Conservation (phyloP, 1,140 invertebrate genomes). For the Fopius arisanus region DNA sequence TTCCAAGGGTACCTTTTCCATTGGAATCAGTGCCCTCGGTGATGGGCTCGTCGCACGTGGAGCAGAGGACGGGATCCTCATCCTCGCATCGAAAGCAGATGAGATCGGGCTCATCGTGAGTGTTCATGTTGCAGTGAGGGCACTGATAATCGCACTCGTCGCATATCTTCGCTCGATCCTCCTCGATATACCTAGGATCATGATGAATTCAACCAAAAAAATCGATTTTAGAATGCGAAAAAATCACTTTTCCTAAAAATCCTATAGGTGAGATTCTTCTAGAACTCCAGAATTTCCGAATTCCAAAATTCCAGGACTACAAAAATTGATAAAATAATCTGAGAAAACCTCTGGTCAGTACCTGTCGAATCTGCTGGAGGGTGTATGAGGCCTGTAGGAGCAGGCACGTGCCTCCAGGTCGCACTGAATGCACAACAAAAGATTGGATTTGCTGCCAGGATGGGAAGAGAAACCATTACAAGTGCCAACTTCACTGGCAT, state of each 20-base stretch:
- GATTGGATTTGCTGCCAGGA: slow-evolving; percentile 60
- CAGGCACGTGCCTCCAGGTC: slow-evolving; percentile 55
- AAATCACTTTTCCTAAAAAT: too few relatives aligned
- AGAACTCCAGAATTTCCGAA: too few relatives aligned
- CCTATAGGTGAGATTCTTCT: too few relatives aligned
- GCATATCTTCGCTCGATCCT: slow-evolving; percentile 41
- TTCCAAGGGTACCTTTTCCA: slow-evolving; percentile 20
- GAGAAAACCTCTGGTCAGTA: too few relatives aligned
- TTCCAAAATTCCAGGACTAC: slow-evolving; percentile 37
- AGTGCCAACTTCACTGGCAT: slow-evolving; percentile 40
- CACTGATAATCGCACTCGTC: slow-evolving; percentile 45
- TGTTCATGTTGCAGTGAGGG: slow-evolving; percentile 48
- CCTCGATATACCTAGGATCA: neutral
- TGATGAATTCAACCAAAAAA: neutral
- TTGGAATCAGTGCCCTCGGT: slow-evolving; percentile 28
- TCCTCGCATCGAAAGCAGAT: slow-evolving; percentile 39
- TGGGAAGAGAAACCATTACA: slow-evolving; percentile 58
- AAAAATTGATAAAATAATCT: slow-evolving; percentile 53
- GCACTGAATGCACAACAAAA: slow-evolving; percentile 59
- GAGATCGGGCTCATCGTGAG: slow-evolving; percentile 38
- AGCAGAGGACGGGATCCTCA: slow-evolving; percentile 35
- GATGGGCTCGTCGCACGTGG: slow-evolving; percentile 39
- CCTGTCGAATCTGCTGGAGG: slow-evolving; percentile 43
- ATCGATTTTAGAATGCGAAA: too few relatives aligned
- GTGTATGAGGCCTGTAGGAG: slow-evolving; percentile 54